Evolutionary conservation across 2,888 invertebrate species (phyloP).

Genomic region (Carcina quercana): DNA sequence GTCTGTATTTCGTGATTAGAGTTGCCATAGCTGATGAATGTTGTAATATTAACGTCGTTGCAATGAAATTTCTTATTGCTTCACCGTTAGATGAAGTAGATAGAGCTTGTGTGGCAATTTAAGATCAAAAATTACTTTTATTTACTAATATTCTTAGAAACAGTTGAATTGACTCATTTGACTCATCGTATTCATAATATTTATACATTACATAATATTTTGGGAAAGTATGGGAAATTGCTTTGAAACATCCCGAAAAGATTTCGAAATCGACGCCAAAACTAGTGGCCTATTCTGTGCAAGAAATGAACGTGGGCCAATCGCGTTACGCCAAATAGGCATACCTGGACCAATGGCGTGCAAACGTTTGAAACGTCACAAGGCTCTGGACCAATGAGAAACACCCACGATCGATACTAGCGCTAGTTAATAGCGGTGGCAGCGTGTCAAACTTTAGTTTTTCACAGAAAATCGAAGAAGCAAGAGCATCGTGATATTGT

Average conservation of each 20-base stretch:
- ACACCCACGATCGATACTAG: conserved; percentile 75
- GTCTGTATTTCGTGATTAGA: too few relatives aligned
- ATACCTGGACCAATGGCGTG: conserved; percentile 55
- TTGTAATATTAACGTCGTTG: too few relatives aligned
- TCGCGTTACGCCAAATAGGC: conserved; percentile 73
- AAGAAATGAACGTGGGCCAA: conserved; percentile 81
- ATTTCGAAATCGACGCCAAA: conserved; percentile 48
- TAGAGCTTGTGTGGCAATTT: too few relatives aligned
- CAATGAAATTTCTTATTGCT: too few relatives aligned
- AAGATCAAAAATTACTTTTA: too few relatives aligned
- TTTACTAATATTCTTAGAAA: too few relatives aligned
- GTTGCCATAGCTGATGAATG: too few relatives aligned
- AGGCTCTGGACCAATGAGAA: conserved; percentile 61
- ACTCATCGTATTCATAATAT: too few relatives aligned
- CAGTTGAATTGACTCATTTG: too few relatives aligned
- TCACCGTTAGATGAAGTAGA: too few relatives aligned
- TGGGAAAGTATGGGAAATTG: neutral
- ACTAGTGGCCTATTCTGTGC: conserved; percentile 28
- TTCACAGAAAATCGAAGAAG: conserved; percentile 54
- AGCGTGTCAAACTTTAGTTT: conserved; percentile 62
- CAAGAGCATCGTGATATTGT: conserved; percentile 32
- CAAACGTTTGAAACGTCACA: conserved; percentile 54
- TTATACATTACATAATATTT: too few relatives aligned
- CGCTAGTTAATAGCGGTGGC: conserved; percentile 70
- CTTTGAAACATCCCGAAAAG: conserved; percentile 4